Base-by-base conservation (phyloP, 2,113 vertebrate genomes). In the Alethe diademata region DNA sequence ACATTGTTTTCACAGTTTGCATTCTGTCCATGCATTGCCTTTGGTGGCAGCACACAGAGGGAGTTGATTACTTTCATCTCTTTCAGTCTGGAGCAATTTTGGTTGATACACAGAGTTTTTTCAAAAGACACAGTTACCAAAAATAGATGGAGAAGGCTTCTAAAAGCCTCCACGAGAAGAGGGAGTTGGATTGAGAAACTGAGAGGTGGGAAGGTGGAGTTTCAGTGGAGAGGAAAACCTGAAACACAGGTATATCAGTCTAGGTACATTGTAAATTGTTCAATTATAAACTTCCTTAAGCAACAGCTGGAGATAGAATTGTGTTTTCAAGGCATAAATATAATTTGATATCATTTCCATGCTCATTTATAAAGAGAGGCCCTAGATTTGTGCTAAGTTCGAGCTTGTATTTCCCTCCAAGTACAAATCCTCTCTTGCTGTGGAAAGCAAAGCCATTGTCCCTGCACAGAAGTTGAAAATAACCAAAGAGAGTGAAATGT, bases 1-100 rank as follows among this genome's bases (percentile, higher is more conserved):
- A 5, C 4, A 0, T 2, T 11, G 16, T 11, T 67, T n/a, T 14
- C 24, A 5, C 1, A 12, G 45, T 20, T 50, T 43, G 24, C 25
- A 2, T 40, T 66, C 84, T 56, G 36, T 7, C n/a, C 19, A 1
- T 5, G 2, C 1, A 19, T 18, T 45, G 19, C 38, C 31, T 19
- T 8, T 3, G 29, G 31, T 31, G 58, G 35, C 13, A 74, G 43
- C 53, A 36, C 3, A 4, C 20, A 31, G 40, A 71, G 10, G 2
- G 60, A 74, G 17, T 19, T n/a, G 47, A 29, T 36, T 53, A 38
- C 35, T 69, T 75, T 25, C 13, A 66, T 35, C 35, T 57, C 4
- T 1, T 31, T 70, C 26, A 18, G 23, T 16, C 29, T 69, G 40
- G 20, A 28, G 23, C 40, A 22, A 43, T 31, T 81, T 54, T 60